These are phyloP conservation scores for Nibea albiflora DNA, from an alignment of 2,113 vertebrate species.

Conservation along the genomic window DNA sequence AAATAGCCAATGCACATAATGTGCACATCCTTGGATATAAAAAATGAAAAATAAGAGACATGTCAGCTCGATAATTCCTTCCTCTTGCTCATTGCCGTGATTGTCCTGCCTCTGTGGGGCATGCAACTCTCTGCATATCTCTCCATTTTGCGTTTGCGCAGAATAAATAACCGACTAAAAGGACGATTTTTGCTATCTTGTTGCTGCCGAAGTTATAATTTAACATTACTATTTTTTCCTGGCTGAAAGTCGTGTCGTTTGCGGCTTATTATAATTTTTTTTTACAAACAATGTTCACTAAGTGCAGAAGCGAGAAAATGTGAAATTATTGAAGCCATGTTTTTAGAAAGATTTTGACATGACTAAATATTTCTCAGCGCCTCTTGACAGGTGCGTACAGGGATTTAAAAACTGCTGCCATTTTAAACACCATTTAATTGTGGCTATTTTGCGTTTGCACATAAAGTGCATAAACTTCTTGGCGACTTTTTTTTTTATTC, in stretches of 20 bases:
- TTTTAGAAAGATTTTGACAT: constrained; percentile 11
- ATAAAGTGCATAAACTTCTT: constrained; percentile 51
- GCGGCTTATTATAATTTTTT: background rate
- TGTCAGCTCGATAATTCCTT: background rate
- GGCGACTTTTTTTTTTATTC: constrained; percentile 40
- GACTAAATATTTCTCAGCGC: background rate
- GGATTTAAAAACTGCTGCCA: background rate
- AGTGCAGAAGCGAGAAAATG: background rate
- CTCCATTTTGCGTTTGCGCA: constrained; percentile 64
- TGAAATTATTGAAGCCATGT: constrained; percentile 18
- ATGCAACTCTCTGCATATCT: constrained; percentile 51
- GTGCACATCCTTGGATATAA: background rate
- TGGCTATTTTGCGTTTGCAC: background rate
- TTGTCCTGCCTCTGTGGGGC: constrained; percentile 38
- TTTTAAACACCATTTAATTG: background rate
- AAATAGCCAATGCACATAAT: background rate
- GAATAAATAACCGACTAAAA: constrained; percentile 15
- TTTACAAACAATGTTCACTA: too few relatives aligned
- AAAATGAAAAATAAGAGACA: background rate
- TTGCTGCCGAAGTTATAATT: background rate
- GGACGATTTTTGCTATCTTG: background rate
- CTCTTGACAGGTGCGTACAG: constrained; percentile 34
- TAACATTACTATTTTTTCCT: too few relatives aligned
- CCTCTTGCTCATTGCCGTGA: constrained; percentile 5
- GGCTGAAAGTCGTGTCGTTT: background rate